Conservation (phyloP, 2,888 invertebrate genomes). For the Papilio elwesi region DNA sequence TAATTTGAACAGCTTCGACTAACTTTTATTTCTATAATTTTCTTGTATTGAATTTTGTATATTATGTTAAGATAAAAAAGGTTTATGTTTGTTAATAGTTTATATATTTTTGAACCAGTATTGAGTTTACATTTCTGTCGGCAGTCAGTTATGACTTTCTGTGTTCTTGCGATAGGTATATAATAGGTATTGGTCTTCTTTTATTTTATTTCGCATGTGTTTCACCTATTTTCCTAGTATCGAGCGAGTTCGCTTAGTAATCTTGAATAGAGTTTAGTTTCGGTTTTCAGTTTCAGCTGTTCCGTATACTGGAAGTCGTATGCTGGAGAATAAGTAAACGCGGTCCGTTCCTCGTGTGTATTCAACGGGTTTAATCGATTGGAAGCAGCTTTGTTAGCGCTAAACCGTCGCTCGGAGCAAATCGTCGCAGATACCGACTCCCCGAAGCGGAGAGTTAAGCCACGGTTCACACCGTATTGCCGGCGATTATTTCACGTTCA, state of each 20-base stretch:
- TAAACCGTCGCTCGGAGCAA: slow-evolving; percentile 35
- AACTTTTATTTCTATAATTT: no score
- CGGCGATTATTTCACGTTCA: slow-evolving; percentile 1
- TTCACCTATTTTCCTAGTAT: slow-evolving; percentile 8
- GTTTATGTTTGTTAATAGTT: no score
- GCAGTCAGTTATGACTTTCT: no score
- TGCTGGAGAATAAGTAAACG: slow-evolving; percentile 28
- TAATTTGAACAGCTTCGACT: no score
- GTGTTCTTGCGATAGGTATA: no score
- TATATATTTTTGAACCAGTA: no score
- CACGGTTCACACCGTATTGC: slow-evolving; percentile 15
- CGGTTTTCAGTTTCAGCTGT: slow-evolving; percentile 33
- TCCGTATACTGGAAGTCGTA: slow-evolving; percentile 32
- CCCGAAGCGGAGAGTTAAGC: slow-evolving; percentile 13
- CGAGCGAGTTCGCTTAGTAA: background rate
- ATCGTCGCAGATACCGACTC: slow-evolving; percentile 35
- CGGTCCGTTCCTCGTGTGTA: slow-evolving; percentile 36
- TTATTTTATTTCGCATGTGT: background rate
- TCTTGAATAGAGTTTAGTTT: slow-evolving; percentile 25
- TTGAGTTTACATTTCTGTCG: no score
- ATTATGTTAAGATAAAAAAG: no score
- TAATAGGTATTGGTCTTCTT: background rate
- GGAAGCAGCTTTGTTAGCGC: slow-evolving; percentile 38
- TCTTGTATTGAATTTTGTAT: no score
- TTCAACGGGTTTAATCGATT: slow-evolving; percentile 37